Percentiles rank a stretch among this genome's conserved stretches.
Evolutionary conservation across 2,797 vertebrate genomes (phyloP).

Genomic region (Anabas testudineus): DNA sequence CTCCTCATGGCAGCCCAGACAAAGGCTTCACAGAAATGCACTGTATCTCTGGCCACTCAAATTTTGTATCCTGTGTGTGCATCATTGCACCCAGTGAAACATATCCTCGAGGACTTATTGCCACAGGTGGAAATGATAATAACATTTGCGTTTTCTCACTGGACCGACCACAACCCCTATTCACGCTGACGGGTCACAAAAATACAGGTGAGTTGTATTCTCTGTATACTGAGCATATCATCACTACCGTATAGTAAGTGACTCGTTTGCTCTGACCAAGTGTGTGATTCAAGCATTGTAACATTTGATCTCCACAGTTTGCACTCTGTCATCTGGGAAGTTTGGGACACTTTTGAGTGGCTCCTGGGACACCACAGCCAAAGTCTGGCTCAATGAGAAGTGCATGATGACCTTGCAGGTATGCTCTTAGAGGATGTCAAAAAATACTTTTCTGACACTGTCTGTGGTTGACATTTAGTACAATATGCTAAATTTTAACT

Average conservation of each 20-base stretch:
- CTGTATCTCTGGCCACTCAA: conserved; percentile 94
- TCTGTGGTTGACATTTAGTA: neutral
- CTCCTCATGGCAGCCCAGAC: conserved; percentile 83
- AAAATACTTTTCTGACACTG: neutral
- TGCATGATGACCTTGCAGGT: conserved; percentile 99
- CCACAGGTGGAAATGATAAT: conserved; percentile 95
- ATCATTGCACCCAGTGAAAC: conserved; percentile 92
- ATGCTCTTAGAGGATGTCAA: conserved; percentile 9
- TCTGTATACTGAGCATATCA: neutral
- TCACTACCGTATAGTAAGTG: neutral
- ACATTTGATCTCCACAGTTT: conserved; percentile 83
- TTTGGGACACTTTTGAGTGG: conserved; percentile 97
- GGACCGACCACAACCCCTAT: conserved; percentile 90
- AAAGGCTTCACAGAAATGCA: conserved; percentile 92
- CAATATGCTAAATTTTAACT: neutral
- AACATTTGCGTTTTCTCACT: conserved; percentile 95
- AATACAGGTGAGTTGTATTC: conserved; percentile 87
- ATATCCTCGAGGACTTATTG: conserved; percentile 93
- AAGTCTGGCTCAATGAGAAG: conserved; percentile 97
- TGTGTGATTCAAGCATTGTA: neutral
- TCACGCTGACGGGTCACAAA: conserved; percentile 92
- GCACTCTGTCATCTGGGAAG: conserved; percentile 95
- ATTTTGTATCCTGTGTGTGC: conserved; percentile 97
- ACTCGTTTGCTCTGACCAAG: neutral
- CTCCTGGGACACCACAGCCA: conserved; percentile 98